phyloP scores from a whole-genome alignment of 2,797 vertebrate species.

The Numenius phaeopus region DNA sequence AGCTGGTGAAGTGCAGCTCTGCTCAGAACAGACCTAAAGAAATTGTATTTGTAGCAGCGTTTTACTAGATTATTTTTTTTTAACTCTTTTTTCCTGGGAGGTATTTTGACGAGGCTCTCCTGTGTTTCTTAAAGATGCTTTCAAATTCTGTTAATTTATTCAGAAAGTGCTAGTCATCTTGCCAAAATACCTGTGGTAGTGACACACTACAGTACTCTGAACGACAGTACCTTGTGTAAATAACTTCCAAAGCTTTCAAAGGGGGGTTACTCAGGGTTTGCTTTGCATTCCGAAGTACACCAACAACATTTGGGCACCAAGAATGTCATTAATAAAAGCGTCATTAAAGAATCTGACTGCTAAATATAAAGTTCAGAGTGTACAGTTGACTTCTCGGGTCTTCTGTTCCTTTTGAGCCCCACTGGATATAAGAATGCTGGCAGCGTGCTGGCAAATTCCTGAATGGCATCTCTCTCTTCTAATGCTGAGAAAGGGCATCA shows the following conservation, averaged over 20 bases:
- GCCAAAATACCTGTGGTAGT: neutral
- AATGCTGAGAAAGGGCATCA: neutral
- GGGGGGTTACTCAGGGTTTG: neutral
- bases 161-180: neutral
- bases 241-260: neutral
- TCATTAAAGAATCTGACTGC: neutral
- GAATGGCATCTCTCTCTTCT: neutral
- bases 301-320: neutral
- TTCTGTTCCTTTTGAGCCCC: neutral
- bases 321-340: neutral
- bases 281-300: neutral
- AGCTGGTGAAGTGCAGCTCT: neutral
- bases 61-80: neutral
- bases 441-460: neutral
- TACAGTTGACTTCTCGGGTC: neutral
- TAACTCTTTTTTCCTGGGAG: neutral
- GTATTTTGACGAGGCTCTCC: neutral
- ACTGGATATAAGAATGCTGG: neutral
- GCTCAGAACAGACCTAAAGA: neutral
- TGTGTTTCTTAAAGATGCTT: neutral
- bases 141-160: neutral
- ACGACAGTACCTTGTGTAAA: neutral
- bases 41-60: neutral
- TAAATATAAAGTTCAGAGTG: neutral
- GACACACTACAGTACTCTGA: neutral